Conservation (phyloP, 2,888 invertebrate species). For the Harpagoxenus sublaevis region DNA sequence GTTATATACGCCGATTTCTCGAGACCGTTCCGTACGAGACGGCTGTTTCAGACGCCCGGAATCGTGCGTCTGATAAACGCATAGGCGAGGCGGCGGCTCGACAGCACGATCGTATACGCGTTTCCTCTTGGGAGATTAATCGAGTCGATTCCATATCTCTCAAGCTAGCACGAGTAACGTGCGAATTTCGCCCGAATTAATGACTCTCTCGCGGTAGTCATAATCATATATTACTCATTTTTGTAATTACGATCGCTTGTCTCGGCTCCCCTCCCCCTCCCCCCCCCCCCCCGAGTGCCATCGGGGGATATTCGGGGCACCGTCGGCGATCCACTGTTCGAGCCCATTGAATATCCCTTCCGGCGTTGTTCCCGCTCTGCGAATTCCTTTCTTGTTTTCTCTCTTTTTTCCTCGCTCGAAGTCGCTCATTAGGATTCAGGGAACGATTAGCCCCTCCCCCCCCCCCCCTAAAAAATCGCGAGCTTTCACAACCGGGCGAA, state of each 20-base stretch:
- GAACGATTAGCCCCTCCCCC: conserved; percentile 75
- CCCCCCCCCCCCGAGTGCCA: neutral
- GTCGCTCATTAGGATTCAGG: conserved; percentile 73
- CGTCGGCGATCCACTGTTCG: conserved; percentile 5
- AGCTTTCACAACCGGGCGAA: conserved; percentile 75
- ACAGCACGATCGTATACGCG: neutral
- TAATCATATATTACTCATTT: conserved; percentile 30
- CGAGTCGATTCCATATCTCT: neutral
- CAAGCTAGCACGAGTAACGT: neutral
- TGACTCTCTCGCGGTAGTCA: neutral
- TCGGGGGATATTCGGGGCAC: neutral
- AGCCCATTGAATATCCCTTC: conserved; percentile 27
- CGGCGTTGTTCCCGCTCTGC: conserved; percentile 32
- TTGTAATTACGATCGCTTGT: conserved; percentile 31
- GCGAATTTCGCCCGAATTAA: conserved; percentile 8
- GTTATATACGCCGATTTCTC: conserved; percentile 26
- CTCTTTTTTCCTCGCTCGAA: conserved; percentile 14
- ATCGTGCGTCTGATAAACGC: conserved; percentile 38
- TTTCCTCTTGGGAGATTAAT: conserved; percentile 21
- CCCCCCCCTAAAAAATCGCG: conserved; percentile 71
- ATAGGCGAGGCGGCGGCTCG: neutral
- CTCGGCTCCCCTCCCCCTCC: too few relatives aligned
- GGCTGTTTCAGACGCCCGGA: conserved; percentile 42
- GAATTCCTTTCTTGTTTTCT: conserved; percentile 51
- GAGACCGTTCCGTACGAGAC: neutral